A percentile compares a stretch with the other conserved stretches of the same genome.
These are phyloP conservation scores for Todus mexicanus DNA, from an alignment of 2,797 vertebrate genomes.

Conservation along the genomic window DNA sequence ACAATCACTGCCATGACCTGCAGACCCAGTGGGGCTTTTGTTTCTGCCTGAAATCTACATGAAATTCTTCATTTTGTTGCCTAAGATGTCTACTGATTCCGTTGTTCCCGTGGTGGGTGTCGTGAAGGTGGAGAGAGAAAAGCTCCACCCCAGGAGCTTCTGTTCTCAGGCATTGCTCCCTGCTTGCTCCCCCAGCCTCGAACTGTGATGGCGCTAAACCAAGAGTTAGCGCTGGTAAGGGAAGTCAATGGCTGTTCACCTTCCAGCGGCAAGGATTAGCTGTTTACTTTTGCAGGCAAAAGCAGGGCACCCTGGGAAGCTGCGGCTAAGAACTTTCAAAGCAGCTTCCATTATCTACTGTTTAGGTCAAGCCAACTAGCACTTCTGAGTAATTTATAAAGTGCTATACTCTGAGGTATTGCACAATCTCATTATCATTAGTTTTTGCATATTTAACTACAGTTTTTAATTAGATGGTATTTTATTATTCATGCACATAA, in stretches of 20 bases:
- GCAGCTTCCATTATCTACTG: constrained; percentile 81
- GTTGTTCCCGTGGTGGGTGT: rapidly evolving
- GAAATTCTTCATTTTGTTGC: not conserved
- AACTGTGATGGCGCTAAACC: not conserved
- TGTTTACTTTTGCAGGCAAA: constrained; percentile 58
- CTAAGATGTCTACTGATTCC: rapidly evolving
- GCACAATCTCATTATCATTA: constrained; percentile 99
- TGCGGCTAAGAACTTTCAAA: constrained; percentile 75
- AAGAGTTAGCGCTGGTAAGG: not conserved
- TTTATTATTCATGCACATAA: constrained; percentile 99
- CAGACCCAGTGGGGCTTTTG: not conserved
- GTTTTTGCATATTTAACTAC: constrained; percentile 99
- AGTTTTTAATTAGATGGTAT: constrained; percentile 99
- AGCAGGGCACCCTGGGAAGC: constrained; percentile 30
- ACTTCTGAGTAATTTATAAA: constrained; percentile 98
- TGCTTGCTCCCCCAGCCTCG: not conserved
- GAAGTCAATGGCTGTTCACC: not conserved
- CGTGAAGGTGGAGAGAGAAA: rapidly evolving
- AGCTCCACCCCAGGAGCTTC: too few species aligned
- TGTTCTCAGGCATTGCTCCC: not conserved
- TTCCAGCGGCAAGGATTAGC: constrained; percentile 29
- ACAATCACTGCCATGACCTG: not conserved
- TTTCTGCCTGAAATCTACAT: rapidly evolving
- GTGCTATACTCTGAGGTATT: constrained; percentile 96
- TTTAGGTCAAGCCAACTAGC: constrained; percentile 91